Evolutionary conservation across 2,113 vertebrate species (phyloP), one percentile per base, ranked within the genome.

Genomic region (Aleadryas rufinucha): DNA sequence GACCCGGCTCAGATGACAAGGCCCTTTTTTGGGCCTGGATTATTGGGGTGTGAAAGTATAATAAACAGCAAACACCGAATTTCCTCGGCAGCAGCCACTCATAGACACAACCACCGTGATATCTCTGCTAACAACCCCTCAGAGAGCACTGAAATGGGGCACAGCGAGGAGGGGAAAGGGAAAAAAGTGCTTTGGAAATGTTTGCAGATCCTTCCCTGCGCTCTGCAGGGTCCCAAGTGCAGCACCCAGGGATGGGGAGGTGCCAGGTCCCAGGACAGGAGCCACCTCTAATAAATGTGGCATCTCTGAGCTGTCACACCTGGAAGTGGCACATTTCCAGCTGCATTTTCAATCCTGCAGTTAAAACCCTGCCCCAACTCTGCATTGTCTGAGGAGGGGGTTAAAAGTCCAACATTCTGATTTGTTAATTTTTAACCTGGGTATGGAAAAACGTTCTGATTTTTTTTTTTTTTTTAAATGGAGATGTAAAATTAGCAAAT

Each of bases 381-480:
- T 21, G 50, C 8, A 1, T 21, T 81, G 92, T 64, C 88, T 56
- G 17, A 37, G 41, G 33, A 37, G 27, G 16, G 9, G 74, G 92
- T 90, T 90, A 83, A 90, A 97, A 94, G 95, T 97, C 90, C 96
- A 93, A 35, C 61, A 20, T 22, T 82, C 94, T 82, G 33, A 65
- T 84, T 77, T 83, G 79, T 88, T 95, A 90, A 69, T 93, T 96
- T 97, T 95, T 87, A 95, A 97, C 92, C 53, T 31, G 69, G 66
- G 31, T 14, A 33, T 47, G 53, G 80, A 85, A 91, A 89, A 95
- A 84, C 21, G 13, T 54, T 83, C 47, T 64, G n/a, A 61, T 88
- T 78, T 91, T 78, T 49, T 28, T 66, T 28, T 80, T 49, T 28
- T n/a, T n/a, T n/a, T 66, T 28, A 84, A 84, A 54, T 33, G 17